A percentile compares a stretch with the other conserved stretches of the same genome.
phyloP scores from a whole-genome alignment of 2,113 vertebrate species.

The Lagopus leucura region DNA sequence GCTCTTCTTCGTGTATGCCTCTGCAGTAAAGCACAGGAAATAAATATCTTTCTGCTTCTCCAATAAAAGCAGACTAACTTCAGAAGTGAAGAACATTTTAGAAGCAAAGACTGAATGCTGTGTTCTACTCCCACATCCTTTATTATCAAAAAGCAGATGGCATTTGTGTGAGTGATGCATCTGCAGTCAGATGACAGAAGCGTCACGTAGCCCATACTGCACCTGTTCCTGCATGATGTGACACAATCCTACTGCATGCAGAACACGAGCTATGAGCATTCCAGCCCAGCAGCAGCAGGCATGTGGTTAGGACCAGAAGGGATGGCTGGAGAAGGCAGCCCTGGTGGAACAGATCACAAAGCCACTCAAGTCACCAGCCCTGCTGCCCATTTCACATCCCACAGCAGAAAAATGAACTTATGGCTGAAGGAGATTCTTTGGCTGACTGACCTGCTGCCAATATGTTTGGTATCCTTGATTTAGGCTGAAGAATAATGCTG shows the following conservation, averaged over 20 bases:
- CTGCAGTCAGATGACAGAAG: background rate
- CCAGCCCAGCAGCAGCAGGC: accelerated
- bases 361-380: background rate
- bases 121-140: background rate
- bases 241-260: background rate
- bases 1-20: background rate
- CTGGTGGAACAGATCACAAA: accelerated
- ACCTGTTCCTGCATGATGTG: background rate
- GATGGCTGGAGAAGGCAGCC: background rate
- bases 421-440: background rate
- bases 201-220: background rate
- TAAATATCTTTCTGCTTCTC: background rate
- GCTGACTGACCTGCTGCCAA: background rate
- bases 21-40: background rate
- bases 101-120: background rate
- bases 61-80: background rate
- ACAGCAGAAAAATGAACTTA: background rate
- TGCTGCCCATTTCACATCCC: accelerated
- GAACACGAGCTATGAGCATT: background rate
- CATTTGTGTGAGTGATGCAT: background rate
- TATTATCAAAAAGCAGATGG: background rate
- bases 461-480: background rate
- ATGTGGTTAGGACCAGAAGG: accelerated
- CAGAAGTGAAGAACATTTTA: background rate
- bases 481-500: background rate